These are phyloP conservation scores for Calliphora vicina DNA, from an alignment of 1,140 invertebrate species.

Conservation along the genomic window DNA sequence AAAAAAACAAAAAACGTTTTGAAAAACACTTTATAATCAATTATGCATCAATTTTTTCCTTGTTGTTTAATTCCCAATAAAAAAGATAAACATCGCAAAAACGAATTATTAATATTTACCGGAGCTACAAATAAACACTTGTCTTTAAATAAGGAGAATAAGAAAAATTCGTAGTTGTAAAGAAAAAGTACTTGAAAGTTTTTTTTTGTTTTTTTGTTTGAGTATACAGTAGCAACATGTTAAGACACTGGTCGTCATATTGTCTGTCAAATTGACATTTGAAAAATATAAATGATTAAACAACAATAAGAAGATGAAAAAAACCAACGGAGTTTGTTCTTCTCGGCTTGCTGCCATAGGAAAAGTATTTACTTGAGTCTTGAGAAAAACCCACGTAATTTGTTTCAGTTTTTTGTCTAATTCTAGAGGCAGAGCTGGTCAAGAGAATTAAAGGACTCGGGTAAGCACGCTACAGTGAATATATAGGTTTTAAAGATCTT, in stretches of 20 bases:
- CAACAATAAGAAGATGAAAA: not conserved
- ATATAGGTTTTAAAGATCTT: too few species aligned
- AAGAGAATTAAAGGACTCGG: not conserved
- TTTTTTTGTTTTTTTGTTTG: not conserved
- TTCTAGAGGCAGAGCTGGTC: not conserved
- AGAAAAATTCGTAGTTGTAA: not conserved
- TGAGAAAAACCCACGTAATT: conserved; percentile 9
- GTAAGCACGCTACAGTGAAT: too few species aligned
- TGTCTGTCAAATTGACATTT: conserved; percentile 62
- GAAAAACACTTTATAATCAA: conserved; percentile 61
- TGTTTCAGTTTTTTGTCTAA: not conserved
- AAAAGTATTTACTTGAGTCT: not conserved
- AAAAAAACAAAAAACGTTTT: not conserved
- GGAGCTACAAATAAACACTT: conserved; percentile 2
- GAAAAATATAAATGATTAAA: conserved; percentile 18
- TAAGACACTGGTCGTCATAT: conserved; percentile 61
- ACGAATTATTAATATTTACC: not conserved
- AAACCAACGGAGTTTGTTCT: not conserved
- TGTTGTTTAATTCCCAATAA: conserved; percentile 18
- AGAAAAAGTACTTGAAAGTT: conserved; percentile 1
- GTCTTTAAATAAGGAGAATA: not conserved
- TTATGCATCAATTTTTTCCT: conserved; percentile 42
- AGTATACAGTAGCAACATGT: conserved; percentile 57
- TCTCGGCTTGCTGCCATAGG: not conserved
- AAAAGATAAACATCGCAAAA: conserved; percentile 32